Evolutionary conservation across 1,140 invertebrate species (phyloP).

Genomic region (Ridgeia piscesae): DNA sequence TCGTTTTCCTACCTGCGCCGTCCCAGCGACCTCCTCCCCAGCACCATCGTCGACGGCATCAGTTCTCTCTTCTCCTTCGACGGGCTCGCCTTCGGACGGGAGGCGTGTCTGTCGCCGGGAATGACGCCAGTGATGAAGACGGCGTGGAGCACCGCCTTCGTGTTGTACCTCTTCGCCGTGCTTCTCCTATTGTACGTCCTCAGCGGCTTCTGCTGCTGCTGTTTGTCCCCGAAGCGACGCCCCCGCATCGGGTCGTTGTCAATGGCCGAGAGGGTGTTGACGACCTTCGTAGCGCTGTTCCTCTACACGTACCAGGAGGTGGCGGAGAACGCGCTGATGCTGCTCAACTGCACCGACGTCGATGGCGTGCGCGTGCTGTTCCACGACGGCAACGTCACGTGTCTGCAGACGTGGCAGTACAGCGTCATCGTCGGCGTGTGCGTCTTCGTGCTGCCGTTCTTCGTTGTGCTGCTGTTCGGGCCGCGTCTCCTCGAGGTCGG

Average conservation of each 20-base stretch:
- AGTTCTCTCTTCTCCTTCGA: not conserved
- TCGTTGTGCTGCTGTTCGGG: slow-evolving; percentile 9
- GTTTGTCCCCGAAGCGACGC: not conserved
- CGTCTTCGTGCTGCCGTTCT: slow-evolving; percentile 11
- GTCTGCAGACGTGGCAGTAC: slow-evolving; percentile 16
- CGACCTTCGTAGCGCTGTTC: not conserved
- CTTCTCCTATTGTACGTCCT: not conserved
- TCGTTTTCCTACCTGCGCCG: not conserved
- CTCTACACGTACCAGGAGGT: slow-evolving; percentile 20
- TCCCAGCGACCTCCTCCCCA: not conserved
- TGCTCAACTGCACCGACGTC: slow-evolving; percentile 11
- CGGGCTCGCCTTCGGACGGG: not conserved
- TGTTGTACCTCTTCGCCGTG: not conserved
- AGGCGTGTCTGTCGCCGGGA: not conserved
- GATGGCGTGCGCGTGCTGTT: not conserved
- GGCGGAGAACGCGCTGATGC: not conserved
- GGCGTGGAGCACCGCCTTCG: not conserved
- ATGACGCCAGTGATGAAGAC: slow-evolving; percentile 4
- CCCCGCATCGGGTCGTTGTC: not conserved
- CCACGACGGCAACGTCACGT: slow-evolving; percentile 16
- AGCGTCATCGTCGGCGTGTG: not conserved
- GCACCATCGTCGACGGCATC: not conserved
- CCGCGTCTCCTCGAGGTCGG: not conserved
- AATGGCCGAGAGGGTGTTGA: not conserved
- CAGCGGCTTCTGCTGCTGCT: slow-evolving; percentile 1